phyloP scores from a whole-genome alignment of 2,888 invertebrate genomes.

The Epinotia demarniana region DNA sequence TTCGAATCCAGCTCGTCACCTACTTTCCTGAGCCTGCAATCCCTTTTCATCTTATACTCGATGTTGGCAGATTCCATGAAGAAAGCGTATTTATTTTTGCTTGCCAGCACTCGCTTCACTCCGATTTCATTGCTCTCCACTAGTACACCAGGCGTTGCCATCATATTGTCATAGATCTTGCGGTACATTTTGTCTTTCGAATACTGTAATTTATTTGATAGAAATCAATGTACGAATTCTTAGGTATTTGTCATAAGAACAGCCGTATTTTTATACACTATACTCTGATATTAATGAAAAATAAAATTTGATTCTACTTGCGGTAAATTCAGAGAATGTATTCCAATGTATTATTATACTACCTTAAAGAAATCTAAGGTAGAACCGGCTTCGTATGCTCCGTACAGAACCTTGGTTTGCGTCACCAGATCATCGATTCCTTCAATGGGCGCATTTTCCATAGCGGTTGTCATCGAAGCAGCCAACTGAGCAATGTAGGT shows the following conservation, averaged over 20 bases:
- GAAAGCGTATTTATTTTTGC: slow-evolving; percentile 90
- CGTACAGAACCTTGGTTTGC: slow-evolving; percentile 97
- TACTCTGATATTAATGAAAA: too few species aligned
- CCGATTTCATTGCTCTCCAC: slow-evolving; percentile 92
- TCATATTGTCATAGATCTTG: slow-evolving; percentile 96
- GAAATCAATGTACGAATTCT: too few species aligned
- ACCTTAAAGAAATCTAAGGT: slow-evolving; percentile 94
- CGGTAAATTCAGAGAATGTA: too few species aligned
- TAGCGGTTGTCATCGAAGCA: slow-evolving; percentile 94
- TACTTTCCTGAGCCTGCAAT: slow-evolving; percentile 92
- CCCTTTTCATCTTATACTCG: slow-evolving; percentile 93
- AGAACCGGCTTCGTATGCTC: slow-evolving; percentile 92
- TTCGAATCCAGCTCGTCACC: slow-evolving; percentile 93
- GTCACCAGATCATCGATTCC: slow-evolving; percentile 95
- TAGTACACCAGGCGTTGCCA: slow-evolving; percentile 90
- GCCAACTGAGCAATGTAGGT: slow-evolving; percentile 98
- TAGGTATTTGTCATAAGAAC: too few species aligned
- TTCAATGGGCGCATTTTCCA: slow-evolving; percentile 93
- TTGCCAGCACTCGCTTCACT: slow-evolving; percentile 88
- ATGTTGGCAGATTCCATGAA: slow-evolving; percentile 98
- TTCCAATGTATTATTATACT: slow-evolving; percentile 16
- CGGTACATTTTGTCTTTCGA: slow-evolving; percentile 94
- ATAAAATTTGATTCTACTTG: too few species aligned
- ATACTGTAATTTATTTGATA: slow-evolving; percentile 61
- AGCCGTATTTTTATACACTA: too few species aligned